Percentiles rank a stretch among this genome's conserved stretches.
phyloP scores from a whole-genome alignment of 2,888 invertebrate species.

The Iphiclides podalirius region DNA sequence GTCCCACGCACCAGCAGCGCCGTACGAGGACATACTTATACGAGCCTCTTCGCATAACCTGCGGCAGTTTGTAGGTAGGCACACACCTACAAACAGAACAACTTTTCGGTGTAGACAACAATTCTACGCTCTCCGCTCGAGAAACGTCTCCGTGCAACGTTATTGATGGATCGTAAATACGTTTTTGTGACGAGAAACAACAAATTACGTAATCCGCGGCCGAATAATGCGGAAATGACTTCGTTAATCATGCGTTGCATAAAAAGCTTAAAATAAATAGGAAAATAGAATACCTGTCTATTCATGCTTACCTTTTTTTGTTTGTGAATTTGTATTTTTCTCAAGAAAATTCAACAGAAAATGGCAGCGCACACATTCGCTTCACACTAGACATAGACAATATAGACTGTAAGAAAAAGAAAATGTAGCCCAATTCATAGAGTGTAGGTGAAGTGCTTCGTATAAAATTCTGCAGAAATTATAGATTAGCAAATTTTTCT shows the following conservation, averaged over 20 bases:
- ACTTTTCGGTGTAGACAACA: conserved; percentile 83
- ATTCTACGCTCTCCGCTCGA: conserved; percentile 62
- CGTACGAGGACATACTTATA: conserved; percentile 73
- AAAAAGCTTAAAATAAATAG: conserved; percentile 41
- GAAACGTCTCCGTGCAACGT: conserved; percentile 53
- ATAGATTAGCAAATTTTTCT: too few relatives aligned
- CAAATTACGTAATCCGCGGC: conserved; percentile 74
- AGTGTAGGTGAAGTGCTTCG: too few relatives aligned
- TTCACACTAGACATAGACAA: conserved; percentile 54
- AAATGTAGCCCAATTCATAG: conserved; percentile 13
- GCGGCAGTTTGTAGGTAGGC: conserved; percentile 80
- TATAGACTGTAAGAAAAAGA: conserved; percentile 24
- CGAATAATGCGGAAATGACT: conserved; percentile 42
- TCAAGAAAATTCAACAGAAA: conserved; percentile 56
- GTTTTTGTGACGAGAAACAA: conserved; percentile 63
- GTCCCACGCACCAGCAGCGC: conserved; percentile 67
- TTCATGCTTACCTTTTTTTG: conserved; percentile 66
- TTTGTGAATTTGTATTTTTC: conserved; percentile 42
- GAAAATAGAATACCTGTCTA: conserved; percentile 48
- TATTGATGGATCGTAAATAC: conserved; percentile 57
- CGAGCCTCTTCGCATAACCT: conserved; percentile 74
- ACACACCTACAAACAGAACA: conserved; percentile 85
- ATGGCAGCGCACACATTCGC: conserved; percentile 72
- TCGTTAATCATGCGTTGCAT: conserved; percentile 47
- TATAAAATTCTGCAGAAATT: too few relatives aligned